phyloP scores from a whole-genome alignment of 1,140 invertebrate species.

The Sminthurides bifidus region DNA sequence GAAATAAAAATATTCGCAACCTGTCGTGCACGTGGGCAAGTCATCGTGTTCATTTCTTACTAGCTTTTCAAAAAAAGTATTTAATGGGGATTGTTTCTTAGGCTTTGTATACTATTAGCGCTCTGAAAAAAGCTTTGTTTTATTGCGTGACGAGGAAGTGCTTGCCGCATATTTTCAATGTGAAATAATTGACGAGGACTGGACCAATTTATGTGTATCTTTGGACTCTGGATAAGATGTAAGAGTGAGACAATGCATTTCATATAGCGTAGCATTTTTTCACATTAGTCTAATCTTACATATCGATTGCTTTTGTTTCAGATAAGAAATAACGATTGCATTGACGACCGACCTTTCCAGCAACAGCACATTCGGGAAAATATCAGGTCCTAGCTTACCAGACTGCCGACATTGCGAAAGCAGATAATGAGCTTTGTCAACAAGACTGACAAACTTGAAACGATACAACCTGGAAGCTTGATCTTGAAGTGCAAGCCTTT shows the following conservation, averaged over 20 bases:
- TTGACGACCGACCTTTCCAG: not conserved
- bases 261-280: not conserved
- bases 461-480: constrained; percentile 20
- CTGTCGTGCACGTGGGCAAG: too few relatives aligned
- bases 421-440: not conserved
- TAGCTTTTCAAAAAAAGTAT: too few relatives aligned
- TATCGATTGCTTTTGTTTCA: not conserved
- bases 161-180: too few relatives aligned
- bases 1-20: too few relatives aligned
- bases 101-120: too few relatives aligned
- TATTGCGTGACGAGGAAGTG: too few relatives aligned
- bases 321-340: not conserved
- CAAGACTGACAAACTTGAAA: not conserved
- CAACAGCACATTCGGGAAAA: not conserved
- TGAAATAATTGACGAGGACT: not conserved
- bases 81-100: too few relatives aligned
- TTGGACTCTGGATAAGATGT: not conserved
- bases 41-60: too few relatives aligned
- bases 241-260: not conserved
- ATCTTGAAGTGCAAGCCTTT: constrained; percentile 28
- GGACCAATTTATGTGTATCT: not conserved
- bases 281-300: not conserved
- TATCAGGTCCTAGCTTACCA: not conserved
- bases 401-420: not conserved
- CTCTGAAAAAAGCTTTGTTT: too few relatives aligned